Percentiles rank a stretch among this genome's conserved stretches.
These are phyloP conservation scores for Callinectes sapidus DNA, from an alignment of 2,888 invertebrate species.

Conservation along the genomic window DNA sequence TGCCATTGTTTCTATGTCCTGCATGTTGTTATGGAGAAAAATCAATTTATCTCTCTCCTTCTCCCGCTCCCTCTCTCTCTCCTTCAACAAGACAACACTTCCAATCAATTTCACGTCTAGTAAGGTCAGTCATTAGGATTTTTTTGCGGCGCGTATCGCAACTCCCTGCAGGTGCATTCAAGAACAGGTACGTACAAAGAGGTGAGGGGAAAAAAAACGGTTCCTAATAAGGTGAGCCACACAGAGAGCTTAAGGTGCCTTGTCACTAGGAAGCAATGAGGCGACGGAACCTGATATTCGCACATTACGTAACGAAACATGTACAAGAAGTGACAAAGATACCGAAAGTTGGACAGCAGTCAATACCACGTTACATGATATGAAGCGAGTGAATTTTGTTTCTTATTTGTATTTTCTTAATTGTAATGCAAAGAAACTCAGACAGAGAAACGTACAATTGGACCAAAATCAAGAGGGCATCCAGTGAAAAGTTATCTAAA, in stretches of 20 bases:
- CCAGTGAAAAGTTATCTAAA: not conserved
- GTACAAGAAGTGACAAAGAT: not conserved
- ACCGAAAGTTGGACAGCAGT: too few relatives aligned
- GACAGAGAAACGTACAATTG: not conserved
- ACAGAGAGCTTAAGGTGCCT: not conserved
- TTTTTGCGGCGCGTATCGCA: not conserved
- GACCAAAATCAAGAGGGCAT: too few relatives aligned
- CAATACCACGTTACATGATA: not conserved
- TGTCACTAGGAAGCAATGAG: not conserved
- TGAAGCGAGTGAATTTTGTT: not conserved
- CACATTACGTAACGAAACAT: not conserved
- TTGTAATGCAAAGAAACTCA: too few relatives aligned
- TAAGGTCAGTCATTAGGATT: not conserved
- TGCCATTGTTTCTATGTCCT: not conserved
- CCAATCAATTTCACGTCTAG: slow-evolving; percentile 9
- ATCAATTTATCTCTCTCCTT: not conserved
- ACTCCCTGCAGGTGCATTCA: slow-evolving; percentile 16
- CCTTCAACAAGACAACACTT: not conserved
- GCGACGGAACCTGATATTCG: not conserved
- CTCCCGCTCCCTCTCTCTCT: not conserved
- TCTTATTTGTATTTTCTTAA: not conserved
- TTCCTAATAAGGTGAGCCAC: not conserved
- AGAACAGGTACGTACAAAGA: slow-evolving; percentile 14
- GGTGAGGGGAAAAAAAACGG: not conserved
- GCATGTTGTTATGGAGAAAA: too few relatives aligned